These are phyloP conservation scores for Aphidius ervi DNA, from an alignment of 1,140 invertebrate species.

Conservation along the genomic window DNA sequence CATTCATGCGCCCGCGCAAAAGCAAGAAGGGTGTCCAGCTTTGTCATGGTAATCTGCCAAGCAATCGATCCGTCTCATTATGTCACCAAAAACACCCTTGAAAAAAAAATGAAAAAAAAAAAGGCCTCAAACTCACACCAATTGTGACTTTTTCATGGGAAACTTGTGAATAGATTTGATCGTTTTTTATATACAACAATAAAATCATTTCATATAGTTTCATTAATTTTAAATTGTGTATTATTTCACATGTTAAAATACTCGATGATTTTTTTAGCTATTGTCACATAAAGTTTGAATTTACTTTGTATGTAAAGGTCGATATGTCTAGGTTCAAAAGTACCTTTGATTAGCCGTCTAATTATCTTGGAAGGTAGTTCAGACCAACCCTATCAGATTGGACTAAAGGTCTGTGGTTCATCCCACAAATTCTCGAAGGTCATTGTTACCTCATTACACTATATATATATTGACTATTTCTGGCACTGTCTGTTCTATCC, in stretches of 20 bases:
- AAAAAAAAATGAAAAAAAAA: constrained; percentile 21
- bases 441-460: constrained; percentile 51
- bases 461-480: constrained; percentile 33
- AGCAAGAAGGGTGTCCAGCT: constrained; percentile 34
- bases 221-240: too few species aligned
- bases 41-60: constrained; percentile 48
- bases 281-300: too few species aligned
- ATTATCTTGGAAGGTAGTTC: constrained; percentile 42
- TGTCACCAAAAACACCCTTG: constrained; percentile 33
- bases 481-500: constrained; percentile 1
- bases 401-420: constrained; percentile 39
- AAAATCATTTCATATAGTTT: too few species aligned
- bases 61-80: constrained; percentile 52
- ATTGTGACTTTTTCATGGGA: constrained; percentile 37
- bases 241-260: too few species aligned
- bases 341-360: constrained; percentile 44
- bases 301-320: too few species aligned
- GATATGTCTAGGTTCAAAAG: too few species aligned
- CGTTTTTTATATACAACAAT: neutral
- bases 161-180: constrained; percentile 18
- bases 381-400: constrained; percentile 35
- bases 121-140: constrained; percentile 24
- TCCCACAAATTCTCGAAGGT: constrained; percentile 33
- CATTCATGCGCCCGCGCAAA: constrained; percentile 23
- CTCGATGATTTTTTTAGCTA: too few species aligned